phyloP scores from a whole-genome alignment of 1,140 invertebrate genomes.

The Rhagoletis zephyria region DNA sequence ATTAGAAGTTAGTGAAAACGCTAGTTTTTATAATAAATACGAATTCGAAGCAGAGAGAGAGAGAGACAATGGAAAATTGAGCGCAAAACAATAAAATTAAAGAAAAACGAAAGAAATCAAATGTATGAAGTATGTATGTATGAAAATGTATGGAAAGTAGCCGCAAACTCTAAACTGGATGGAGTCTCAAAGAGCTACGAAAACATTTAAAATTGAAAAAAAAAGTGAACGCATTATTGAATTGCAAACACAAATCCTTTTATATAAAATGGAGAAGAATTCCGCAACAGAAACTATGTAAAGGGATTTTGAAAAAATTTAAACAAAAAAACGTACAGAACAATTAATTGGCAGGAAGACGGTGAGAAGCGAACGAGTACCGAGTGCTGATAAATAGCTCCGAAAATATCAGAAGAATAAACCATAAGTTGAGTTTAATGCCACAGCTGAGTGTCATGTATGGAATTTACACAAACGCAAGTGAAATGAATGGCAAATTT shows the following conservation, averaged over 20 bases:
- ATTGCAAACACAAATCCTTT: background rate
- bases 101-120: background rate
- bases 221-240: background rate
- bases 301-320: too few relatives aligned
- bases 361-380: too few relatives aligned
- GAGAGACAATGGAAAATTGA: conserved; percentile 43
- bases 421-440: too few relatives aligned
- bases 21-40: conserved; percentile 42
- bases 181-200: background rate
- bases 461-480: too few relatives aligned
- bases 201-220: background rate
- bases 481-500: too few relatives aligned
- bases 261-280: background rate
- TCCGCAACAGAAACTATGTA: background rate
- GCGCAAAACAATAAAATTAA: conserved; percentile 18
- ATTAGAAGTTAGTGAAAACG: conserved; percentile 12
- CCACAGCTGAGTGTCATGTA: too few relatives aligned
- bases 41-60: conserved; percentile 34
- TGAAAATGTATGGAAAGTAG: background rate
- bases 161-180: background rate
- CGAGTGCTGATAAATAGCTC: too few relatives aligned
- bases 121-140: background rate
- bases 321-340: too few relatives aligned
- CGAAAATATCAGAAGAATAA: too few relatives aligned
- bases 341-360: too few relatives aligned